Percentiles rank a stretch among this genome's conserved stretches.
These are phyloP conservation scores for Cyanoderma ruficeps DNA, from an alignment of 2,113 vertebrate genomes.

Conservation along the genomic window DNA sequence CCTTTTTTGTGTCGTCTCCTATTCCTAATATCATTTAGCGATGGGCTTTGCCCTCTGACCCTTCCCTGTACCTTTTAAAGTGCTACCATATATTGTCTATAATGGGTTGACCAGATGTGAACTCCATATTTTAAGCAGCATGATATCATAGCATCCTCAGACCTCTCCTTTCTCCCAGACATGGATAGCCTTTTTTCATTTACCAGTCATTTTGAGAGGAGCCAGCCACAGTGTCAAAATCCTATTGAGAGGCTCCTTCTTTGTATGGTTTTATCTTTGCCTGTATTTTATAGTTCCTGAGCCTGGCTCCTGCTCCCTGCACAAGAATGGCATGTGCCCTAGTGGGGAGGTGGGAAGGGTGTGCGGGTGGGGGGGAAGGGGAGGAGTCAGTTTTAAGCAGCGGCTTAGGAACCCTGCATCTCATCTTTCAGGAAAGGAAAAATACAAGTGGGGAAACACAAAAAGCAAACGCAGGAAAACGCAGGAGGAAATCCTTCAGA, in stretches of 20 bases:
- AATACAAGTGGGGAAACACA: background rate
- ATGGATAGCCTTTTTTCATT: background rate
- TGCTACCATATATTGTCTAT: slow-evolving; percentile 54
- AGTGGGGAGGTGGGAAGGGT: fast-evolving
- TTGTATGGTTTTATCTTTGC: background rate
- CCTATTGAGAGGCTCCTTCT: background rate
- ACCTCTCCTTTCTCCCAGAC: slow-evolving; percentile 20
- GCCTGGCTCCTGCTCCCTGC: background rate
- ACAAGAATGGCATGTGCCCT: background rate
- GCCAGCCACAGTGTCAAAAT: background rate
- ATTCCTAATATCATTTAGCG: slow-evolving; percentile 32
- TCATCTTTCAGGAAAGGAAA: background rate
- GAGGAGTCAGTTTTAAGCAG: background rate
- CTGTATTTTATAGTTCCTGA: background rate
- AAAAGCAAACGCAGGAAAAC: background rate
- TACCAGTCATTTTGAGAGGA: slow-evolving; percentile 15
- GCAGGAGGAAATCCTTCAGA: background rate
- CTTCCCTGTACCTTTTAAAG: slow-evolving; percentile 56
- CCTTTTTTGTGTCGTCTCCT: background rate
- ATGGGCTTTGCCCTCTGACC: slow-evolving; percentile 37
- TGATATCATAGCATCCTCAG: slow-evolving; percentile 62
- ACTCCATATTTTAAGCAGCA: slow-evolving; percentile 54
- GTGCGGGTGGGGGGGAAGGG: too few relatives aligned
- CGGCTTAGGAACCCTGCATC: background rate
- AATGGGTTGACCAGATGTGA: slow-evolving; percentile 63